These are phyloP conservation scores for Sminthurides aquaticus DNA, from an alignment of 2,888 invertebrate genomes.

Conservation along the genomic window DNA sequence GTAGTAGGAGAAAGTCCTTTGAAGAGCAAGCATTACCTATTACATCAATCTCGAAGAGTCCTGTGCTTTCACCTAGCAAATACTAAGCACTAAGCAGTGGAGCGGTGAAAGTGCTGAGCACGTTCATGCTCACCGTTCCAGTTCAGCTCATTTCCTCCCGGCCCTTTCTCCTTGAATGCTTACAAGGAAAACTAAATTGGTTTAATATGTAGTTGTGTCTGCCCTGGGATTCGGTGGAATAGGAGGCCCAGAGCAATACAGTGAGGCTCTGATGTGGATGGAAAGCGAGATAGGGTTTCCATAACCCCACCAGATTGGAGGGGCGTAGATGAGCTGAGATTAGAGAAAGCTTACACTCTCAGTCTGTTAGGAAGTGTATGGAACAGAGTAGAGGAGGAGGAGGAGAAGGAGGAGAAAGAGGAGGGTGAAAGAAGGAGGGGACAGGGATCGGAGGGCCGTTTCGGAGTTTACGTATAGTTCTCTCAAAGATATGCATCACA, in stretches of 20 bases:
- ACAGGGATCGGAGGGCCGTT: no score
- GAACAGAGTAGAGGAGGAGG: neutral
- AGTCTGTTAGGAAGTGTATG: neutral
- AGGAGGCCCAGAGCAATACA: neutral
- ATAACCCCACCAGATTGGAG: neutral
- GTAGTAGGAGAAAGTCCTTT: no score
- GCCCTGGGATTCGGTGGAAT: neutral
- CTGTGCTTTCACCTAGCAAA: no score
- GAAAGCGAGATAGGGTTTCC: no score
- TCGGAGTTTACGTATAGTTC: no score
- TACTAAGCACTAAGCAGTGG: no score
- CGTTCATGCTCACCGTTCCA: neutral
- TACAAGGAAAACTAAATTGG: neutral
- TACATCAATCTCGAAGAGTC: no score
- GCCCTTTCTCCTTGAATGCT: neutral
- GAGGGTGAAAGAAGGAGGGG: neutral
- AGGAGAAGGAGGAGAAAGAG: neutral
- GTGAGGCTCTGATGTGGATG: no score
- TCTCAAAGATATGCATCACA: no score
- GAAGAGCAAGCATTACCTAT: no score
- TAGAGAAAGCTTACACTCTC: neutral
- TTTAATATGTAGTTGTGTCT: neutral
- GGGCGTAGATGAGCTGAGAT: conserved; percentile 1
- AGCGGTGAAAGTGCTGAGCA: neutral
- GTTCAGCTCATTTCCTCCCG: neutral